These are phyloP conservation scores for Andrena camellia DNA, from an alignment of 2,888 invertebrate genomes.

Conservation along the genomic window DNA sequence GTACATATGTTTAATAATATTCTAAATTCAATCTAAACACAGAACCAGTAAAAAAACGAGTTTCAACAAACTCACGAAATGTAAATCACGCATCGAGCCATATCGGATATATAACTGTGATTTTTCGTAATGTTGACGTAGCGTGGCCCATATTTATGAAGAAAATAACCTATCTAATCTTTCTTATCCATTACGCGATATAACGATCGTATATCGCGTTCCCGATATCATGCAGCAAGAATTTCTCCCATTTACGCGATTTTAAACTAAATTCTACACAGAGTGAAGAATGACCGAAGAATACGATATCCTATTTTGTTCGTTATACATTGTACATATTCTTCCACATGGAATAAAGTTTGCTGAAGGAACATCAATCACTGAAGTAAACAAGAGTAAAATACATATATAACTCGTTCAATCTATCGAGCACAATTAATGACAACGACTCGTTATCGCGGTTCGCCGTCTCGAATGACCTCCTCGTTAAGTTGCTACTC, in stretches of 20 bases:
- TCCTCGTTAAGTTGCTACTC: slow-evolving; percentile 18
- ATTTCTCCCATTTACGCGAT: neutral
- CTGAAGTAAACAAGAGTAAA: neutral
- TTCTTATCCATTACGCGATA: neutral
- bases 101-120: neutral
- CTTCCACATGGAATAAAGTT: too few species aligned
- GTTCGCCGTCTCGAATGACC: neutral
- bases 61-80: neutral
- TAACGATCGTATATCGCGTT: neutral
- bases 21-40: neutral
- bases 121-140: neutral
- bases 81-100: neutral
- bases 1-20: neutral
- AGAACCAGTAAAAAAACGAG: neutral
- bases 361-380: neutral
- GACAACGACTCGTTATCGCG: neutral
- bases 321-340: too few species aligned
- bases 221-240: neutral
- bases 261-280: neutral
- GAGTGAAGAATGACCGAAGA: neutral
- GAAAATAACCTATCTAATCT: slow-evolving; percentile 18
- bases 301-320: too few species aligned
- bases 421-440: neutral
- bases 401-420: neutral
- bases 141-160: too few species aligned